Base-by-base conservation (phyloP, 1,140 invertebrate species). In the Heliothis subflexa region DNA sequence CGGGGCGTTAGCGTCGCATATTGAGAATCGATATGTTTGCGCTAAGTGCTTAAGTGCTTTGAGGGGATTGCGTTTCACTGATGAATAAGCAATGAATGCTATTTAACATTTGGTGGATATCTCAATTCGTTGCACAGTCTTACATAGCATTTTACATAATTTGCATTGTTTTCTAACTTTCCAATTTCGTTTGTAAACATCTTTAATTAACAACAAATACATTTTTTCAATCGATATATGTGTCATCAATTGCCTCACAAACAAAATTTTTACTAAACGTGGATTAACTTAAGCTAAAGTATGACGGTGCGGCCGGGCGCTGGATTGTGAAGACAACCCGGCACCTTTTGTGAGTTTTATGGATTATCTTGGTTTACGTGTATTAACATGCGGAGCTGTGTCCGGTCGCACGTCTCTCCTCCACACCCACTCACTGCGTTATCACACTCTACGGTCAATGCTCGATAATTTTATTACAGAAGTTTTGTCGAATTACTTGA, bases 381-480 rank as follows among this genome's bases (percentile, higher is more conserved):
- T 92, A 88, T 88, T 89, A 90, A 92, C 92, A 92, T 86, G 88
- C 76, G 85, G 88, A 87, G 84, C 81, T 86, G 84, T 93, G 90
- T 92, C 87, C 88, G 87, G 88, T 87, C 89, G 87, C 86, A 85
- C 87, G 82, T 86, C 84, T 82, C 80, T 82, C 72, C 76, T 81
- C 84, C 75, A 84, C 85, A 80, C 82, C 82, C 87, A 86, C 85
- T 83, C 81, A 70, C 81, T 81, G 75, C 79, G 79, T 90, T 91
- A 92, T 91, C 91, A 87, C 82, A 66, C 47, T 55, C 81, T 81
- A 78, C 89, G 91, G 91, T 89, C 90, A 91, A 87, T 89, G 90
- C 89, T 91, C 91, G 92, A 94, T 94, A 93, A 94, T 94, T 94
- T 94, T 94, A 93, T 93, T 92, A 94, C 92, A 90, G 84, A 89